Conservation (phyloP, 2,113 vertebrate genomes). For the Lamprotornis superbus region DNA sequence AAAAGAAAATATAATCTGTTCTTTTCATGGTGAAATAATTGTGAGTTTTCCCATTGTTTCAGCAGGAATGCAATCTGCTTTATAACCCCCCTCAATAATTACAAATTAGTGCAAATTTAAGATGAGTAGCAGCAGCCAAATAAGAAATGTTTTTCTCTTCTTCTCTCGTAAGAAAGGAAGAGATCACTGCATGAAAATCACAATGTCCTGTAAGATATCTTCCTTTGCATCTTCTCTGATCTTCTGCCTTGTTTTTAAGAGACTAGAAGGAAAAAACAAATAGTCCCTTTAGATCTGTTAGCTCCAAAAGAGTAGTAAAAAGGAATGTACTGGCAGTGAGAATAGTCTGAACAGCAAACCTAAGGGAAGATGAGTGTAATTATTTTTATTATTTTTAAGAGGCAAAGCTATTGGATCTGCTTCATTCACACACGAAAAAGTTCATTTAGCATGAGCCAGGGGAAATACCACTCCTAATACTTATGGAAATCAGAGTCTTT, state of each 20-base stretch:
- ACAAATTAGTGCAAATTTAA: neutral
- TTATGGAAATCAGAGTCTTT: neutral
- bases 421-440: neutral
- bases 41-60: neutral
- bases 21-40: neutral
- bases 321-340: neutral
- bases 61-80: neutral
- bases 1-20: neutral
- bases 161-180: neutral
- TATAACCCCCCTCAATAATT: neutral
- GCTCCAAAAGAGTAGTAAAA: slow-evolving; percentile 14
- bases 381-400: slow-evolving; percentile 31
- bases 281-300: neutral
- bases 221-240: slow-evolving; percentile 26
- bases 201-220: neutral
- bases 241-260: neutral
- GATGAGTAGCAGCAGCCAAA: neutral
- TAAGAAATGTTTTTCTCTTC: neutral
- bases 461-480: neutral
- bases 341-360: slow-evolving; percentile 1
- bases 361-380: neutral
- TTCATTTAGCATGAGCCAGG: neutral
- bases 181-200: neutral
- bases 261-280: neutral
- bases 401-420: neutral